These are phyloP conservation scores for Notolabrus celidotus DNA, from an alignment of 2,797 vertebrate genomes.

Conservation along the genomic window DNA sequence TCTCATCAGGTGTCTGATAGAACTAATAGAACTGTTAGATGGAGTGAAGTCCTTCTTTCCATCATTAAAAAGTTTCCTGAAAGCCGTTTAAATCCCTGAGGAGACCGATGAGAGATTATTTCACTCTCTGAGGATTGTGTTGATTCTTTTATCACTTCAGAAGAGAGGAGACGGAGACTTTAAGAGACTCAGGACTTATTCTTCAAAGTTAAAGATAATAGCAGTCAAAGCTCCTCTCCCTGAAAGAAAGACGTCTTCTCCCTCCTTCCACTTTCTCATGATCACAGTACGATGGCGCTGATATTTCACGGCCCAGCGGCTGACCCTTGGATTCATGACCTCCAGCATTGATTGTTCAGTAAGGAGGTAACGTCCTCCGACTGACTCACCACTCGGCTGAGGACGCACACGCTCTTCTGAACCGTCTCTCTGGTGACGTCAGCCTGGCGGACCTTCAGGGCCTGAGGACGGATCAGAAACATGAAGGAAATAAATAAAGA, in stretches of 20 bases:
- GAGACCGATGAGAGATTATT: background rate
- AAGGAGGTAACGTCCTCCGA: background rate
- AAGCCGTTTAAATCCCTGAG: background rate
- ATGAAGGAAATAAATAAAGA: background rate
- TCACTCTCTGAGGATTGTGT: background rate
- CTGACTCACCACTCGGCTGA: slow-evolving; percentile 95
- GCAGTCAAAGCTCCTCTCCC: too few relatives aligned
- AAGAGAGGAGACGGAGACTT: background rate
- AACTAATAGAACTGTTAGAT: too few relatives aligned
- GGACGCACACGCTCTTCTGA: slow-evolving; percentile 98
- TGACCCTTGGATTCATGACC: background rate
- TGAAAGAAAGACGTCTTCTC: too few relatives aligned
- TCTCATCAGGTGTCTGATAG: background rate
- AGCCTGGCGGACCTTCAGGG: slow-evolving; percentile 95
- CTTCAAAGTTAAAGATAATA: background rate
- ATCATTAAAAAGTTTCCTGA: background rate
- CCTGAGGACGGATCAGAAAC: slow-evolving; percentile 74
- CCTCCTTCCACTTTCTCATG: background rate
- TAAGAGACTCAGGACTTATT: background rate
- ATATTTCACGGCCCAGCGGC: background rate
- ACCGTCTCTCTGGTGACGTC: slow-evolving; percentile 98
- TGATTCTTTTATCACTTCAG: background rate
- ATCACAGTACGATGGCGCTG: background rate
- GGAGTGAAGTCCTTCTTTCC: background rate
- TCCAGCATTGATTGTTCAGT: background rate